These are phyloP conservation scores for Metopia argyrocephala DNA, from an alignment of 2,888 invertebrate genomes.

Conservation along the genomic window DNA sequence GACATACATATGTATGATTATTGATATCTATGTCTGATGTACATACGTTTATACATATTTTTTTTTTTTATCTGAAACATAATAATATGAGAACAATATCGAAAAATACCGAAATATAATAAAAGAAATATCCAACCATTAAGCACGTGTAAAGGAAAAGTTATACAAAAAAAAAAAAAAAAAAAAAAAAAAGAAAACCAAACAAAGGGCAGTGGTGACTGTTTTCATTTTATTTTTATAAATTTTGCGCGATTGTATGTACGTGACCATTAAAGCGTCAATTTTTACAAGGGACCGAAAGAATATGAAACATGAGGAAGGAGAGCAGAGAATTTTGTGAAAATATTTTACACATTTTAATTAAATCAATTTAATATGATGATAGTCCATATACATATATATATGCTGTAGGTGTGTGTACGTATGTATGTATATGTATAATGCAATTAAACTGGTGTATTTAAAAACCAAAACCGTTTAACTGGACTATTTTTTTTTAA, in stretches of 20 bases:
- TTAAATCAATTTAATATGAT: constrained; percentile 9
- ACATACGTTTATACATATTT: neutral
- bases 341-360: constrained; percentile 13
- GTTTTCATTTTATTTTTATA: neutral
- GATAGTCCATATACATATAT: neutral
- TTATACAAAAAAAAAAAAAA: neutral
- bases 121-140: neutral
- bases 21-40: no score
- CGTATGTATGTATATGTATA: neutral
- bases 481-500: no score
- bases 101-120: neutral
- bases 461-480: no score
- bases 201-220: neutral
- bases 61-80: neutral
- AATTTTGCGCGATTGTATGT: neutral
- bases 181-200: no score
- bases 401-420: neutral
- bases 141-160: constrained; percentile 10
- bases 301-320: neutral
- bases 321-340: no score
- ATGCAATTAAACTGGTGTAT: no score
- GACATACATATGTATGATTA: no score
- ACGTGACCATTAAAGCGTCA: constrained; percentile 27
- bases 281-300: constrained; percentile 10
- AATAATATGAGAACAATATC: neutral